These are phyloP conservation scores for Shinisaurus crocodilurus DNA, from an alignment of 2,113 vertebrate genomes.

Conservation along the genomic window DNA sequence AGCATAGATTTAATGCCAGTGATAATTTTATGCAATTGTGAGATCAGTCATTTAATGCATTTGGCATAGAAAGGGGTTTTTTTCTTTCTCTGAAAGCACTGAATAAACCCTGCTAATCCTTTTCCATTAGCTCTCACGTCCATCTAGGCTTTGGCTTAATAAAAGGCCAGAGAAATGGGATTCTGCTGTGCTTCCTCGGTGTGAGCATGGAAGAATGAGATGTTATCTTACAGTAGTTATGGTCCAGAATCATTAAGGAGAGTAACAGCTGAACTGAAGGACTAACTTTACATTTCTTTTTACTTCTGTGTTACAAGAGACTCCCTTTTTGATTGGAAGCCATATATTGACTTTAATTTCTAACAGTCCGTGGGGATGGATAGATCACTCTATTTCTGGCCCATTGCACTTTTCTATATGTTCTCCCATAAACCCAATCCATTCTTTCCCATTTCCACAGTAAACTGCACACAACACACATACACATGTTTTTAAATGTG, in stretches of 20 bases:
- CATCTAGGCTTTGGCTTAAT: slow-evolving; percentile 43
- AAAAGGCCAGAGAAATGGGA: slow-evolving; percentile 48
- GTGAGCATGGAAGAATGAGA: slow-evolving; percentile 30
- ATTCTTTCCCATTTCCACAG: neutral
- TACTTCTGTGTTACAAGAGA: neutral
- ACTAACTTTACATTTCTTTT: slow-evolving; percentile 11
- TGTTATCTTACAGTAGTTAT: slow-evolving; percentile 14
- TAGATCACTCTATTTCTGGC: neutral
- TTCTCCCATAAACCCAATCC: neutral
- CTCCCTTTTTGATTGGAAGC: neutral
- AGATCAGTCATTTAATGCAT: slow-evolving; percentile 65
- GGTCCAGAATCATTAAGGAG: slow-evolving; percentile 49
- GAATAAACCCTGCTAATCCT: slow-evolving; percentile 63
- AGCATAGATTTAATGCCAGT: slow-evolving; percentile 70
- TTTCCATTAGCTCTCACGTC: slow-evolving; percentile 46
- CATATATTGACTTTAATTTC: neutral
- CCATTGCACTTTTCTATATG: neutral
- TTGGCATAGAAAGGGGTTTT: slow-evolving; percentile 50
- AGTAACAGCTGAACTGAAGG: slow-evolving; percentile 15
- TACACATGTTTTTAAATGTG: no score
- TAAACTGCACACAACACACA: no score
- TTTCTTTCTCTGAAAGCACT: slow-evolving; percentile 55
- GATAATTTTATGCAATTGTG: slow-evolving; percentile 71
- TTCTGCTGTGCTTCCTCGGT: slow-evolving; percentile 32
- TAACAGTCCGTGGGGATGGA: neutral